A percentile compares a stretch with the other conserved stretches of the same genome.
These are phyloP conservation scores for Megalops cyprinoides DNA, from an alignment of 2,797 vertebrate genomes.

Conservation along the genomic window DNA sequence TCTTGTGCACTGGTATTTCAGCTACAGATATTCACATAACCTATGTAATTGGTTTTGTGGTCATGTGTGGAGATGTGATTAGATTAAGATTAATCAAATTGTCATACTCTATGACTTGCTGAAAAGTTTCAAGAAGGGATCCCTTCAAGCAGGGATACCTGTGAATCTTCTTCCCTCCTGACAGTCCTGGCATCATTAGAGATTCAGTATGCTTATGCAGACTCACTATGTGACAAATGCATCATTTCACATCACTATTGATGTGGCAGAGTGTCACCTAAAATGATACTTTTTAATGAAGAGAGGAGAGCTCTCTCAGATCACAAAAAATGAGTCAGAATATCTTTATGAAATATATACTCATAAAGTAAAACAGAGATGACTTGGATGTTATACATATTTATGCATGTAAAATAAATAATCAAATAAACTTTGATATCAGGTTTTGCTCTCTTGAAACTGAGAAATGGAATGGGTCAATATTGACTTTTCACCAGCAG, in stretches of 20 bases:
- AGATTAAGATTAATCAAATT: no score
- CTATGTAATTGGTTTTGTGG: no score
- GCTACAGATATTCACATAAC: no score
- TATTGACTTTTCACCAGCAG: slow-evolving; percentile 15
- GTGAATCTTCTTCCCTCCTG: slow-evolving; percentile 27
- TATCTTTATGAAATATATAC: slow-evolving; percentile 10
- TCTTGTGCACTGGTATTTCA: no score
- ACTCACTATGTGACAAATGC: neutral
- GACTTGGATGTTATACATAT: slow-evolving; percentile 24
- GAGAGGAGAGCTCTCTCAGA: slow-evolving; percentile 26
- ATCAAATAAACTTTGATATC: slow-evolving; percentile 34
- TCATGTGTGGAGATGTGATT: no score
- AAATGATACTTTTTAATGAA: slow-evolving; percentile 36
- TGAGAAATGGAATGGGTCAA: slow-evolving; percentile 20
- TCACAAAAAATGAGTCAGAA: slow-evolving; percentile 32
- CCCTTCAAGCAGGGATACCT: slow-evolving; percentile 13
- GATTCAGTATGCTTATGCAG: slow-evolving; percentile 1
- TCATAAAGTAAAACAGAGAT: slow-evolving; percentile 20
- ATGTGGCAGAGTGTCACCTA: slow-evolving; percentile 37
- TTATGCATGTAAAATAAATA: slow-evolving; percentile 18
- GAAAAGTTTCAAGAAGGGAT: neutral
- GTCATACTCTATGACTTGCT: no score
- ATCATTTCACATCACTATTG: slow-evolving; percentile 32
- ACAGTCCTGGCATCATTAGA: slow-evolving; percentile 36
- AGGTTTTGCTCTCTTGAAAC: slow-evolving; percentile 18